Base-by-base conservation (phyloP, 2,113 vertebrate species). In the Galbula dea region DNA sequence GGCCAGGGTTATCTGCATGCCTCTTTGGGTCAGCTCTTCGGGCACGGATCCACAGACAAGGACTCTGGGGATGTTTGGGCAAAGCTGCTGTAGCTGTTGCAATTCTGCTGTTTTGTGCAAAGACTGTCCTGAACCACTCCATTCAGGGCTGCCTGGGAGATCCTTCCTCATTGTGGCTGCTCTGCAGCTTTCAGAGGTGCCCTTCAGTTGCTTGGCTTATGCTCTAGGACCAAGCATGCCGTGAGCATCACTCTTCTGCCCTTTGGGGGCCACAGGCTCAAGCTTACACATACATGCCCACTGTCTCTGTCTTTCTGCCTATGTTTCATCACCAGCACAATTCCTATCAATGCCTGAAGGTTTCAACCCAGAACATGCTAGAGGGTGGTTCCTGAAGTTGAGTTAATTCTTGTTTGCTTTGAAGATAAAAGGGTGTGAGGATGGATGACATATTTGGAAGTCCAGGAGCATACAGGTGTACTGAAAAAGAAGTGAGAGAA, bases 1-100 rank as follows among this genome's bases (percentile, higher is more conserved):
- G 12, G 30, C 58, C 1, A 0, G 16, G 7, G 11, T 93, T 58
- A 43, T 45, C 45, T 48, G 14, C 52, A 32, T 74, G 39, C 1
- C 1, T 41, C 9, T 78, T 92, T 86, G 39, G 14, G 15, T 77
- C 29, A 51, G 32, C 5, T 69, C 9, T 62, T 55, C 2, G 5
- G 65, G 26, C 43, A 83, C 1, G 1, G 46, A 51, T 21, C 30
- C 59, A 57, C 39, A 46, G 23, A 20, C 0, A 0, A n/a, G 18
- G 17, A 55, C 24, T 62, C 13, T n/a, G 26, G 65, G 61, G 39
- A 15, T 2, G 3, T 32, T 34, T 41, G 36, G 39, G 21, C 34
- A 65, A 65, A 86, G 52, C 67, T 0, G 0, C 48, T 36, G 54
- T 30, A 69, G 29, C 46, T 54, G 15, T 55, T 1, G 1, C 23